Percentiles rank a stretch among this genome's conserved stretches.
These are phyloP conservation scores for Matsumyia berberina DNA, from an alignment of 2,888 invertebrate genomes.

Conservation along the genomic window DNA sequence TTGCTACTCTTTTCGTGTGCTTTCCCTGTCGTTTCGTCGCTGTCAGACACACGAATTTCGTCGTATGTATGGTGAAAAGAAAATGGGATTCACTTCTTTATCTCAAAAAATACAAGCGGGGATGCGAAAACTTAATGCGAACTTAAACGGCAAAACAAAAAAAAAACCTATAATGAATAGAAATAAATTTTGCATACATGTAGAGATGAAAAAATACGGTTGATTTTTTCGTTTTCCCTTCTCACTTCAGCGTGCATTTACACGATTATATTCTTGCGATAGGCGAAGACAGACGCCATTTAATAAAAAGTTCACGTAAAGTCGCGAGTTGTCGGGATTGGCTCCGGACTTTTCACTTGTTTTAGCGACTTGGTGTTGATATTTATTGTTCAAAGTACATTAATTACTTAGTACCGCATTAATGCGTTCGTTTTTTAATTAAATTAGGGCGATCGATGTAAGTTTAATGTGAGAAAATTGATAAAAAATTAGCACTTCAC, in stretches of 20 bases:
- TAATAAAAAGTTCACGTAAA: conserved; percentile 73
- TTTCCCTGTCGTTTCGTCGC: conserved; percentile 42
- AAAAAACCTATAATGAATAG: conserved; percentile 68
- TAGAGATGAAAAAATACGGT: conserved; percentile 61
- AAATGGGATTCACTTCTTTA: conserved; percentile 50
- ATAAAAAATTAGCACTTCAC: conserved; percentile 86
- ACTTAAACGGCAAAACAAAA: conserved; percentile 50
- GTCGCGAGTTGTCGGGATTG: conserved; percentile 60
- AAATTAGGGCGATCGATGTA: conserved; percentile 80
- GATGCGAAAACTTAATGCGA: conserved; percentile 60
- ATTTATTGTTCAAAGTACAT: conserved; percentile 62
- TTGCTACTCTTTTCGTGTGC: conserved; percentile 1
- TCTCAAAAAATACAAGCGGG: conserved; percentile 41
- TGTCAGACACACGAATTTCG: conserved; percentile 59
- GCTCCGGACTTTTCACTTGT: conserved; percentile 62
- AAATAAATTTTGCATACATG: conserved; percentile 72
- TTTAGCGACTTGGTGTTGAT: conserved; percentile 56
- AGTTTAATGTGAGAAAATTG: conserved; percentile 84
- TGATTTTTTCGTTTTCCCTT: conserved; percentile 65
- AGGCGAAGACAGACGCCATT: conserved; percentile 72
- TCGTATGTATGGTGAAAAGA: conserved; percentile 54
- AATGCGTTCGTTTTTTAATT: conserved; percentile 65
- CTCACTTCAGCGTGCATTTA: conserved; percentile 70
- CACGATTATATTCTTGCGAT: conserved; percentile 64
- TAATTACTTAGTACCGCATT: conserved; percentile 53